phyloP scores from a whole-genome alignment of 2,888 invertebrate genomes.

The Polymixis lichenea region DNA sequence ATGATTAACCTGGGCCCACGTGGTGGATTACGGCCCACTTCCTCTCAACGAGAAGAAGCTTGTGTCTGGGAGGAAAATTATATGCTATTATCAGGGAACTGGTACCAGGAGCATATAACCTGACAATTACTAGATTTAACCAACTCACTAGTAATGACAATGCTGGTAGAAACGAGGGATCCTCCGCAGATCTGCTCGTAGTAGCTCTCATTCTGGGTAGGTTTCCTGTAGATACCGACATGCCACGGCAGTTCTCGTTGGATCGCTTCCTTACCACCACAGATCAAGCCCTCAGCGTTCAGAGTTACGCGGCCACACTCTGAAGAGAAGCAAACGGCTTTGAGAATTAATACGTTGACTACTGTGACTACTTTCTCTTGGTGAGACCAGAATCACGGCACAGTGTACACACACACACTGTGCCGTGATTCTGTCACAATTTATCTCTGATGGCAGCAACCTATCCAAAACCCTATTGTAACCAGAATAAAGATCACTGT shows the following conservation, averaged over 20 bases:
- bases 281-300: constrained; percentile 76
- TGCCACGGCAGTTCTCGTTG: constrained; percentile 90
- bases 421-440: background rate
- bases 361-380: no score
- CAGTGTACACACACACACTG: no score
- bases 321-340: constrained; percentile 20
- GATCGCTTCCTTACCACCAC: constrained; percentile 77
- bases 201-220: constrained; percentile 79
- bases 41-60: no score
- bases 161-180: constrained; percentile 81
- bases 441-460: background rate
- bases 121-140: background rate
- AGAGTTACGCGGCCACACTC: constrained; percentile 68
- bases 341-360: background rate
- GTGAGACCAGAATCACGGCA: no score
- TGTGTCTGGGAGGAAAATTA: no score
- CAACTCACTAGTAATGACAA: constrained; percentile 77
- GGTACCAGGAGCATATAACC: background rate
- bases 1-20: no score
- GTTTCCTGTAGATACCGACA: constrained; percentile 86
- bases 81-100: no score
- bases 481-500: background rate
- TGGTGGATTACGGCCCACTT: no score
- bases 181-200: constrained; percentile 87
- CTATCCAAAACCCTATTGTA: background rate